phyloP scores from a whole-genome alignment of 2,113 vertebrate species.

The Geococcyx californianus region DNA sequence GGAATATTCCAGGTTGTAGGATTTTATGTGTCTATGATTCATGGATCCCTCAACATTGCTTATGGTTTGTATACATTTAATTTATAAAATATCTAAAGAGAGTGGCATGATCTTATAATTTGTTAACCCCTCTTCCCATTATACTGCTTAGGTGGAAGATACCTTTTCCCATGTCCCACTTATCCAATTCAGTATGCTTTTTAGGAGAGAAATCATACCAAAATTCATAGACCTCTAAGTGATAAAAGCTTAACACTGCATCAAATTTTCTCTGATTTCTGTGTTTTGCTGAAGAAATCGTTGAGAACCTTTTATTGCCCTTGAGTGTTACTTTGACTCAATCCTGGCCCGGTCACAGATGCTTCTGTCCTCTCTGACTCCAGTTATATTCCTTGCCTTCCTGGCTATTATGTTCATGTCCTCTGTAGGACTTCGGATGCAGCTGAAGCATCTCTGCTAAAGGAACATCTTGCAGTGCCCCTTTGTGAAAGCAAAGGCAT shows the following conservation, averaged over 20 bases:
- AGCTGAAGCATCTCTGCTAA: not conserved
- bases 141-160: not conserved
- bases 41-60: not conserved
- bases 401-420: fast-evolving
- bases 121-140: not conserved
- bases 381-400: not conserved
- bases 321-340: not conserved
- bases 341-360: not conserved
- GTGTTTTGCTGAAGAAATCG: not conserved
- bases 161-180: not conserved
- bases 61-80: not conserved
- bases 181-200: not conserved
- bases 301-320: not conserved
- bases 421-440: not conserved
- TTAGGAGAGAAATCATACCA: not conserved
- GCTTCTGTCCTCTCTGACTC: not conserved
- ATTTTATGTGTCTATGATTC: not conserved
- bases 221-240: not conserved
- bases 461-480: not conserved
- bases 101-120: not conserved
- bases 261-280: not conserved
- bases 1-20: not conserved
- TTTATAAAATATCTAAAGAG: not conserved
- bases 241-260: not conserved
- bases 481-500: not conserved